These are phyloP conservation scores for Drosophila santomea DNA, from an alignment of 1,140 invertebrate genomes.

Conservation along the genomic window DNA sequence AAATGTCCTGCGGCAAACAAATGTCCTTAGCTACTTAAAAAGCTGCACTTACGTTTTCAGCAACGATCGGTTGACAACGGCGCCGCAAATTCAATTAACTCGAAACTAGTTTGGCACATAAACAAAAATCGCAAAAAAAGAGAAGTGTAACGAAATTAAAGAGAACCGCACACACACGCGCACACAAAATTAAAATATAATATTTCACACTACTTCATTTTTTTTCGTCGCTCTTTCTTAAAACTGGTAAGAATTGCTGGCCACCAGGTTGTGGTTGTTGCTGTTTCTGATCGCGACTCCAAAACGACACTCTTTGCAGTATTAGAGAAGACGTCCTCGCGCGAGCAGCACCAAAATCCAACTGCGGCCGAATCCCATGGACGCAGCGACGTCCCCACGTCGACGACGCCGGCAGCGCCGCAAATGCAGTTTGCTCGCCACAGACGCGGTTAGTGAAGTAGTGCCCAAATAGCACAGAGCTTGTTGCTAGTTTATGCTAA, in stretches of 20 bases:
- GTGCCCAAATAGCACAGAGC: too few relatives aligned
- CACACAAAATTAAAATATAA: slow-evolving; percentile 64
- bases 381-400: slow-evolving; percentile 5
- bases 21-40: not conserved
- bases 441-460: not conserved
- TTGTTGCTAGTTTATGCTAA: too few relatives aligned
- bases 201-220: slow-evolving; percentile 52
- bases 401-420: slow-evolving; percentile 19
- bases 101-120: slow-evolving; percentile 78
- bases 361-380: slow-evolving; percentile 40
- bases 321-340: slow-evolving; percentile 61
- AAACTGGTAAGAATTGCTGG: not conserved
- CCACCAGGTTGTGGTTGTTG: not conserved
- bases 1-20: slow-evolving; percentile 22
- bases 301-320: slow-evolving; percentile 1
- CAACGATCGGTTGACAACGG: slow-evolving; percentile 20
- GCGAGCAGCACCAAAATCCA: slow-evolving; percentile 69
- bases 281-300: slow-evolving; percentile 23
- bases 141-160: slow-evolving; percentile 8
- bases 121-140: slow-evolving; percentile 68
- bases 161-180: slow-evolving; percentile 3
- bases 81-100: slow-evolving; percentile 66
- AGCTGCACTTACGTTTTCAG: slow-evolving; percentile 26
- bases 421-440: slow-evolving; percentile 40
- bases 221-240: not conserved